Conservation (phyloP, 2,797 vertebrate genomes). For the Acropternis orthonyx region DNA sequence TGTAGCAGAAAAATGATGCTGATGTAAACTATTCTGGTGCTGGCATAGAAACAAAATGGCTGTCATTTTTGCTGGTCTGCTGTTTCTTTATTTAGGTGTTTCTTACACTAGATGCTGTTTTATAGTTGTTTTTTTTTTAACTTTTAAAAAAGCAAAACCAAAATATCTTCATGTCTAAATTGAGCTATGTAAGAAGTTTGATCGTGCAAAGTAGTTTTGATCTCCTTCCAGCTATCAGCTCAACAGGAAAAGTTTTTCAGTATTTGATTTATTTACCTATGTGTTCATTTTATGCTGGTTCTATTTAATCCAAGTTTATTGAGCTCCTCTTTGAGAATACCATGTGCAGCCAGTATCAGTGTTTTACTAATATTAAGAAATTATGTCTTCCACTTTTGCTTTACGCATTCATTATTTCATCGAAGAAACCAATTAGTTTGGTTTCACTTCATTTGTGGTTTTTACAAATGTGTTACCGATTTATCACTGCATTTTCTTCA, state of each 20-base stretch:
- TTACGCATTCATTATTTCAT: conserved; percentile 1
- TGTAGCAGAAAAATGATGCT: conserved; percentile 37
- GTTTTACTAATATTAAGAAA: neutral
- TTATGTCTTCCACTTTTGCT: neutral
- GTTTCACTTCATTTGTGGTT: conserved; percentile 45
- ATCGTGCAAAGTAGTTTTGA: neutral
- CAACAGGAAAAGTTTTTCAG: neutral
- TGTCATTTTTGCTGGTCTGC: conserved; percentile 55
- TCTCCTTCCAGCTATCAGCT: neutral
- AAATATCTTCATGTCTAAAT: neutral
- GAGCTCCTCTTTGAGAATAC: neutral
- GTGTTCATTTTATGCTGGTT: neutral
- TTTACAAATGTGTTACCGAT: conserved; percentile 25
- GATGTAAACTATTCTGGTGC: conserved; percentile 28
- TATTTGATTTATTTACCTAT: conserved; percentile 15
- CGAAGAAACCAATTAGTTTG: conserved; percentile 33
- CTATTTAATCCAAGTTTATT: neutral
- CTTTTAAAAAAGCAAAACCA: neutral
- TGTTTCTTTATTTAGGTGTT: conserved; percentile 59
- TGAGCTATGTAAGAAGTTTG: neutral
- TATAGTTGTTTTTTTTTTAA: neutral
- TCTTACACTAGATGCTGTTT: neutral
- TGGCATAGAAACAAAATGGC: conserved; percentile 43
- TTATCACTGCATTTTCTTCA: conserved; percentile 37
- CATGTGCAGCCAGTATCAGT: neutral